phyloP scores from a whole-genome alignment of 2,113 vertebrate species.

The Ibidorhyncha struthersii region DNA sequence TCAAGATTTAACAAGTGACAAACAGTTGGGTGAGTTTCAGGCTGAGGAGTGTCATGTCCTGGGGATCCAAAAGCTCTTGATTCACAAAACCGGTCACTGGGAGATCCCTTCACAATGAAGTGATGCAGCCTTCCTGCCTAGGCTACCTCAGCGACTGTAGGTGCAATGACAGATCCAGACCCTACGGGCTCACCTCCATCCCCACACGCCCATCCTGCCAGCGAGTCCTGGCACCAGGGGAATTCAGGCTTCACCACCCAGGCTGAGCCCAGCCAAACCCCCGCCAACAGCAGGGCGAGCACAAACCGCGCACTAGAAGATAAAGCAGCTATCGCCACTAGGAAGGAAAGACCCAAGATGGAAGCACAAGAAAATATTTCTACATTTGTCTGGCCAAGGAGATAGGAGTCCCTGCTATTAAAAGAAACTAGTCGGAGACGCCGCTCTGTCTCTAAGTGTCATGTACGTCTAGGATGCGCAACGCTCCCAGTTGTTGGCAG shows the following conservation, averaged over 20 bases:
- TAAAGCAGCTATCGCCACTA: background rate
- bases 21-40: background rate
- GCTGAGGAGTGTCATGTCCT: background rate
- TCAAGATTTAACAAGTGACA: background rate
- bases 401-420: fast-evolving
- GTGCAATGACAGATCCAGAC: background rate
- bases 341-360: background rate
- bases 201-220: background rate
- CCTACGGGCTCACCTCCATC: background rate
- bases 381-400: fast-evolving
- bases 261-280: background rate
- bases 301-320: fast-evolving
- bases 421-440: background rate
- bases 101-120: background rate
- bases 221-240: background rate
- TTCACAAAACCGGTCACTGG: background rate
- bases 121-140: background rate
- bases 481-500: background rate
- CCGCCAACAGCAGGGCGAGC: background rate
- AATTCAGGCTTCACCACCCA: background rate
- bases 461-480: fast-evolving
- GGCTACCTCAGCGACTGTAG: background rate
- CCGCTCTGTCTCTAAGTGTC: fast-evolving
- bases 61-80: background rate
- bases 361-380: background rate